Evolutionary conservation across 2,113 vertebrate genomes (phyloP), one percentile per base, ranked within the genome.

Genomic region (Corvus moneduloides): DNA sequence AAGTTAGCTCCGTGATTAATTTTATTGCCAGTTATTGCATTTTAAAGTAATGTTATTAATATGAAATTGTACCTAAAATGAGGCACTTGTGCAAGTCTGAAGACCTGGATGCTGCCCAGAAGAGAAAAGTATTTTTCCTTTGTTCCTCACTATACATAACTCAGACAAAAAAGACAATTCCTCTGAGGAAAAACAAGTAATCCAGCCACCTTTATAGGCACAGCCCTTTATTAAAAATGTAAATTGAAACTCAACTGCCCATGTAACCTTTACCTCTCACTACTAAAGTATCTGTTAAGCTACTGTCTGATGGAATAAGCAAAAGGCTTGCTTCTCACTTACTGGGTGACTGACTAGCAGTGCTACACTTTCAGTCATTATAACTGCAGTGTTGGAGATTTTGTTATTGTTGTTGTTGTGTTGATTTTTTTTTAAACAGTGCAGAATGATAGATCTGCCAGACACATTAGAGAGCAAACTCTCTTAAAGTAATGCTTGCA

Each of bases 201-300:
- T 20, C 22, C 71, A 80, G 39, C n/a, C 3, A 4, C 41, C 6
- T 80, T 87, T 44, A 43, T 24, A 71, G 30, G 51, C 26, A 44
- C 19, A 95, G 64, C 18, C 16, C 30, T 75, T 94, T 95, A 94
- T 93, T 93, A 90, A 96, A 96, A 92, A 89, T 83, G 77, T 76
- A 96, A 93, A 96, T 86, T 92, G 96, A 75, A 97, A 96, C 88
- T 84, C 80, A 88, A 26, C 59, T 95, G 61, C 79, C 68, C 39
- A 46, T 66, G 46, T 84, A 96, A 96, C 85, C 95, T 90, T 95
- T 83, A 75, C 52, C 44, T 95, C 85, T 63, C 71, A 39, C 59
- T 48, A 23, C 19, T 72, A 52, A 56, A 87, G 13, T 90, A 75
- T 73, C 48, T 95, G 84, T 61, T 85, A 78, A 89, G 75, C 32